Base-by-base conservation (phyloP, 2,797 vertebrate species). In the Girardinus metallicus region DNA sequence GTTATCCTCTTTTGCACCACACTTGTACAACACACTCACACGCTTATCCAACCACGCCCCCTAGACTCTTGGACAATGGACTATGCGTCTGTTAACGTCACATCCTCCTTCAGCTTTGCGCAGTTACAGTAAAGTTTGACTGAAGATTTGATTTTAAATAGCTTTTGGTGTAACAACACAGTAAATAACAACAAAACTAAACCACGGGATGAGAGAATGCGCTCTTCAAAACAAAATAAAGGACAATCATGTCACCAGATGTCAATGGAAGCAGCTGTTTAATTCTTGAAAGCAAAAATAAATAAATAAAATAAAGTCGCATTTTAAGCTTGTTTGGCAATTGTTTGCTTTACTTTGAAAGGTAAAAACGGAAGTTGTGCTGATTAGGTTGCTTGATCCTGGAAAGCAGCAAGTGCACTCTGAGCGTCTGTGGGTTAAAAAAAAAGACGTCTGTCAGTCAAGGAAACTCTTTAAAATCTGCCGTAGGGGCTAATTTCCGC, bases 301-400 rank as follows among this genome's bases (percentile, higher is more conserved):
- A 51, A 51, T 2, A 43, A 47, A 47, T 1, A 6, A 18, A 18
- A 49, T 11, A 51, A 57, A 11, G 0, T 29, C 2, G 29, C 9
- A 5, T 44, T 36, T 47, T 15, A 2, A 36, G 2, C 4, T n/a
- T 39, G 4, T 49, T 66, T n/a, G 1, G 43, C 5, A 16, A 4
- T 68, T 53, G 66, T 9, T 16, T 4, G 6, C 74, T 83, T 89
- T 92, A 89, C 0, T 87, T 80, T 91, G 86, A 88, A 90, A 90
- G 23, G 7, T 8, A 0, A n/a, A 70, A 26, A 79, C 84, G 93
- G 92, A 89, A 84, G 46, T 80, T 0, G 0, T 2, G 0, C 18
- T 46, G 18, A 55, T 76, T 16, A 62, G 74, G 73, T 46, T 39
- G 26, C 78, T 86, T 83, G 80, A 88, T 66, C 21, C 51, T 79